Evolutionary conservation across 2,797 vertebrate species (phyloP).

Genomic region (Spinus pinus): DNA sequence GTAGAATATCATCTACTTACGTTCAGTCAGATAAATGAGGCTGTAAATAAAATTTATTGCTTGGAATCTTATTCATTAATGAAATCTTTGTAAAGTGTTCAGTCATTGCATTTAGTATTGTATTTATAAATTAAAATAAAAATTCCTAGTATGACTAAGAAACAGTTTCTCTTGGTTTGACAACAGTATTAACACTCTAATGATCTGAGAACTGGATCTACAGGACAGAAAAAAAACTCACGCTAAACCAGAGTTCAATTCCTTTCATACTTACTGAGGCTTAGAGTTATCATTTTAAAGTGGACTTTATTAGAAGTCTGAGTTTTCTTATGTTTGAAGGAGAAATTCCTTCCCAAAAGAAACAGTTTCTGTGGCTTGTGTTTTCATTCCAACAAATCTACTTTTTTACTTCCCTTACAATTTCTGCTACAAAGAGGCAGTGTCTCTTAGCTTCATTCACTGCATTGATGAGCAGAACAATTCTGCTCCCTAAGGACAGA

Average conservation of each 20-base stretch:
- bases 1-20: not conserved
- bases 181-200: not conserved
- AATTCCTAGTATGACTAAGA: not conserved
- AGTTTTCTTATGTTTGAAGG: not conserved
- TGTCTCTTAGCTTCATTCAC: not conserved
- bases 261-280: not conserved
- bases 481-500: not conserved
- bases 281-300: not conserved
- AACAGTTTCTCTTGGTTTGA: not conserved
- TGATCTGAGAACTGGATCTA: not conserved
- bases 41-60: not conserved
- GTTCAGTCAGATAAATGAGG: not conserved
- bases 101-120: not conserved
- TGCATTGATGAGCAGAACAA: not conserved
- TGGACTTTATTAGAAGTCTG: not conserved
- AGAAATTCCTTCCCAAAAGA: not conserved
- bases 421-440: not conserved
- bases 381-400: not conserved
- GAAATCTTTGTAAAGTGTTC: not conserved
- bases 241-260: not conserved
- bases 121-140: not conserved
- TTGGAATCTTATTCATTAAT: not conserved
- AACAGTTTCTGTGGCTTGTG: not conserved
- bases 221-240: not conserved
- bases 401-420: not conserved